phyloP scores from a whole-genome alignment of 2,797 vertebrate species.

The Acrocephalus scirpaceus region DNA sequence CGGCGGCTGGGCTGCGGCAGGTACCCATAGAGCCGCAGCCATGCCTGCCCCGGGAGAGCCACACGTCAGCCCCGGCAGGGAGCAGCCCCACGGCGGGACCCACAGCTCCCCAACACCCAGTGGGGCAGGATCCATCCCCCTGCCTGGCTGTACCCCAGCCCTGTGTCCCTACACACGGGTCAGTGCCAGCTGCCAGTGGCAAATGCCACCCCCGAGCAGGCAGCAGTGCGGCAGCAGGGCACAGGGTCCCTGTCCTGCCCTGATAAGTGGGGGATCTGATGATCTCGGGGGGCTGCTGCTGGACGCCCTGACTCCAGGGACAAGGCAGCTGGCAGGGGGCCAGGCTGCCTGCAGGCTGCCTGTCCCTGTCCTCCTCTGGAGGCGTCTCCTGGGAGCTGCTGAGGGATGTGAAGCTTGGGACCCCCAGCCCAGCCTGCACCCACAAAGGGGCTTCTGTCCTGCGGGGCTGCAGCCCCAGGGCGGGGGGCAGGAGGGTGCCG shows the following conservation, averaged over 20 bases:
- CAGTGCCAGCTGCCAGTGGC: neutral
- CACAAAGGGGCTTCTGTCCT: conserved; percentile 31
- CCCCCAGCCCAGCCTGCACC: neutral
- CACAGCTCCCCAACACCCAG: fast-evolving
- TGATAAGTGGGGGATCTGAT: fast-evolving
- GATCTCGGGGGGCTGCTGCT: neutral
- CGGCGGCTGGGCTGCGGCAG: conserved; percentile 87
- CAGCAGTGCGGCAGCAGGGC: neutral
- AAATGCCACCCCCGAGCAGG: neutral
- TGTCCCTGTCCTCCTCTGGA: fast-evolving
- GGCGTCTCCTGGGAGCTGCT: neutral
- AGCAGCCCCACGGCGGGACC: neutral
- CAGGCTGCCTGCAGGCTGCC: neutral
- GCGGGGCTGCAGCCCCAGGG: neutral
- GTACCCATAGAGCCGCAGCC: conserved; percentile 90
- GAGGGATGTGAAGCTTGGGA: neutral
- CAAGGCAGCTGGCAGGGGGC: neutral
- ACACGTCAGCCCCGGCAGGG: fast-evolving
- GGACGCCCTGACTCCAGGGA: neutral
- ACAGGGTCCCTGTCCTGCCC: neutral
- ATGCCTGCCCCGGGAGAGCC: conserved; percentile 76
- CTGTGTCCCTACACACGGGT: fast-evolving
- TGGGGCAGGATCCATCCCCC: fast-evolving
- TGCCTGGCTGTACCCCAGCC: neutral
- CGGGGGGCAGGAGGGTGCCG: neutral